These are phyloP conservation scores for Thereva nobilitata DNA, from an alignment of 2,888 invertebrate genomes.

Conservation along the genomic window DNA sequence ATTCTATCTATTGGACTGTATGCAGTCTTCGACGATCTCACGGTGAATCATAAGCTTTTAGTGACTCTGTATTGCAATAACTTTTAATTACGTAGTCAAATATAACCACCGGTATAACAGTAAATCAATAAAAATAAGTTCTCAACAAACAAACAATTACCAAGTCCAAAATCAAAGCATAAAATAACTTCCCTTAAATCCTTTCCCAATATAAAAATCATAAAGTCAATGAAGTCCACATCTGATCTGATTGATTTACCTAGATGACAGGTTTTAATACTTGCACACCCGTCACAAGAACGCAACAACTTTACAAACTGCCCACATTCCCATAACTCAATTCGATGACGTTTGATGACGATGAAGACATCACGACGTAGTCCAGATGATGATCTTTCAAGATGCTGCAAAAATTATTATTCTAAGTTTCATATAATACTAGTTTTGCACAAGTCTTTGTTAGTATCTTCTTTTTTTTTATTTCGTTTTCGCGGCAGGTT, in stretches of 20 bases:
- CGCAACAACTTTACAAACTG: constrained; percentile 27
- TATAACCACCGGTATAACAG: too few species aligned
- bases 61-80: too few species aligned
- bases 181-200: too few species aligned
- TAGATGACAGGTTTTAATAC: constrained; percentile 29
- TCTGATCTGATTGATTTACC: constrained; percentile 34
- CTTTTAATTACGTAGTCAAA: too few species aligned
- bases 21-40: too few species aligned
- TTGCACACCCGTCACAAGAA: constrained; percentile 11
- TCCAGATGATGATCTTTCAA: constrained; percentile 16
- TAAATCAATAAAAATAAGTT: too few species aligned
- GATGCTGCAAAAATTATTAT: constrained; percentile 31
- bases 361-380: constrained; percentile 32
- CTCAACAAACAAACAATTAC: too few species aligned
- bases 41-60: too few species aligned
- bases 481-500: constrained; percentile 18
- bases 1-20: too few species aligned
- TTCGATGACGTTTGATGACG: constrained; percentile 3
- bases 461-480: constrained; percentile 11
- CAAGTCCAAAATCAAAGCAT: too few species aligned
- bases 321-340: constrained; percentile 31
- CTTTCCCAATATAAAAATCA: too few species aligned
- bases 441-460: constrained; percentile 16
- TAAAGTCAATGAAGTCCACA: constrained; percentile 25
- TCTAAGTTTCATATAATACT: constrained; percentile 31